Base-by-base conservation (phyloP, 64 coral and sea anemone species). In the Montipora efflorescens region DNA sequence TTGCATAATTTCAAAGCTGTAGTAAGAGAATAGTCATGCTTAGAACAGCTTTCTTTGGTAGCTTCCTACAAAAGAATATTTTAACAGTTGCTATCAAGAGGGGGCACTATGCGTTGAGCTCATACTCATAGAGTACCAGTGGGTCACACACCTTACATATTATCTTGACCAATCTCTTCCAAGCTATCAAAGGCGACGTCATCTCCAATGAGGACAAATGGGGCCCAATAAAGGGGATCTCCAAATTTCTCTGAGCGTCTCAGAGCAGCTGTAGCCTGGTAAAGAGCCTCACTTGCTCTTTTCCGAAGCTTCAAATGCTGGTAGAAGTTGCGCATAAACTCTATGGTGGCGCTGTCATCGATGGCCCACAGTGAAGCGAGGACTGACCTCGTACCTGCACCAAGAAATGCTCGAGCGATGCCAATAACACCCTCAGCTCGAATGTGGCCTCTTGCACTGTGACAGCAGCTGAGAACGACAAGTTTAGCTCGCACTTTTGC, bases 141-240 rank as follows among this genome's bases (percentile, higher is more conserved):
- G 61, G 61, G 4, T 64, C 10, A 83, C 80, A 8, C 11, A 83
- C 80, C 80, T 64, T 83, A 15, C 80, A 62, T 6, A 67, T 66
- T 13, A 36, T 83, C 80, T 83, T 83, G 80, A 16, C 11, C 20
- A 13, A 83, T 83, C 58, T 66, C 21, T 47, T 67, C 80, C 53
- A 83, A 83, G 55, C 15, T 83, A 25, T 84, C 81, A 84, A 84
- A 68, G 67, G 79, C 57, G 62, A 91, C 90, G 70, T 91, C 67
- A 82, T 91, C 90, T 59, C 90, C 90, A 75, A 91, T 91, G 14
- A 83, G 90, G 66, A 91, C 66, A 69, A 91, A 91, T 15, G 90
- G 90, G 69, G 79, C 78, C 90, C 79, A 91, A 67, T 74, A 44
- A 25, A 8, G 25, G 7, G 46, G 79, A 10, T 28, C 47, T 36